Base-by-base conservation (phyloP, 2,797 vertebrate species). In the Cheirogaleus major region DNA sequence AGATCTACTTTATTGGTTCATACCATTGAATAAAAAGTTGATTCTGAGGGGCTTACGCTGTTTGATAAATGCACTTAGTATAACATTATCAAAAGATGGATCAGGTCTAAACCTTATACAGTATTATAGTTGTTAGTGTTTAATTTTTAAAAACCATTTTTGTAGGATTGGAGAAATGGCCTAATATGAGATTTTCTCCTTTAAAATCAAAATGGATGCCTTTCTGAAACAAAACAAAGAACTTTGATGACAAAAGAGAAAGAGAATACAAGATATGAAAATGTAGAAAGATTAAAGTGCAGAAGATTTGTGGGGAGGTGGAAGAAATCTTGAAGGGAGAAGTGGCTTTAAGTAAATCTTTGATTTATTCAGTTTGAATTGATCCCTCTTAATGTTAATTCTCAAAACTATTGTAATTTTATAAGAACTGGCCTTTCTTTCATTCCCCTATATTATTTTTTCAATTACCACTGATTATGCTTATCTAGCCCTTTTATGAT, bases 171-270 rank as follows among this genome's bases (percentile, higher is more conserved):
- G 32, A 63, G 18, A 75, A 85, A 63, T 80, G 5, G 1, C 23
- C n/a, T 87, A 10, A 3, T 55, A 38, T 90, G 50, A 90, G 15
- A 45, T 91, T 63, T 92, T 95, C 57, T 81, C 4, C 41, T 95
- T 12, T 82, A 78, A 97, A 96, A 93, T 63, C 8, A 92, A 94
- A 69, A 91, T 70, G 4, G 7, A 50, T 88, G 3, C 13, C 59
- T 92, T 95, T 61, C 18, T 88, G 45, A 96, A 96, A 89, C 23
- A 93, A 90, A 92, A 86, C 38, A 38, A 93, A 43, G 27, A 87
- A 35, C 5, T 55, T 41, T 41, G 32, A 22, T 70, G 32, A 35
- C 23, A 81, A 88, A 55, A 89, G 2, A 59, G 1, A 73, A 90
- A 91, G 9, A 7, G 48, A 69, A 41, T 87, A n/a, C n/a, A 27